Base-by-base conservation (phyloP, 64 coral and sea anemone genomes). In the Montipora efflorescens region DNA sequence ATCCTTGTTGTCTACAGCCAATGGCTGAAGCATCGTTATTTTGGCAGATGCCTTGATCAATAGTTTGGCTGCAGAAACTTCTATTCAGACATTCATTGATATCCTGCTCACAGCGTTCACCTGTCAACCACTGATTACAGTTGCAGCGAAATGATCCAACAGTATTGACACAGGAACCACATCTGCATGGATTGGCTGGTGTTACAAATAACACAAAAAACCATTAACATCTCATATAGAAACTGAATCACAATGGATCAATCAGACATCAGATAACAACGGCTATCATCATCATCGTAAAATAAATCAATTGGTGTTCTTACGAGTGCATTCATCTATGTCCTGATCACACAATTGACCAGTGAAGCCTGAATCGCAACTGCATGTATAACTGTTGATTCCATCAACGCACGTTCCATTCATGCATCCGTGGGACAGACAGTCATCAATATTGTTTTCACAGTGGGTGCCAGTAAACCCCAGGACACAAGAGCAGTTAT, bases 381-480 rank as follows among this genome's bases (percentile, higher is more conserved):
- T 23, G 47, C 82, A 86, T 5, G 8, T 48, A 45, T 22, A 86
- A 3, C 5, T 13, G 59, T 71, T 21, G 14, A 71, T 72, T 6
- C 64, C 82, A 86, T 51, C 62, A 22, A 49, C 13, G 45, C 82
- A 86, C 7, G 82, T 86, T n/a, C 82, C 82, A 49, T 70, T 86
- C 2, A 71, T 86, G 67, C 82, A 86, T 8, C 20, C 5, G 18
- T 50, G 43, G 19, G 82, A 86, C 16, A 1, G 43, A 22, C 82
- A 86, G 66, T 86, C 82, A 12, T 86, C 19, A 25, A 72, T 50
- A 51, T 86, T 50, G 18, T 72, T 72, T 48, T 86, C 66, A 72
- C 82, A 86, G 1, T 72, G 64, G 7, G 62, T 86, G 47, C 82
- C 82, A 72, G 70, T 86, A 72, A 86, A 86, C 49, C 82, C 82